Conservation (phyloP, 2,113 vertebrate species). For the Ranitomeya imitator region DNA sequence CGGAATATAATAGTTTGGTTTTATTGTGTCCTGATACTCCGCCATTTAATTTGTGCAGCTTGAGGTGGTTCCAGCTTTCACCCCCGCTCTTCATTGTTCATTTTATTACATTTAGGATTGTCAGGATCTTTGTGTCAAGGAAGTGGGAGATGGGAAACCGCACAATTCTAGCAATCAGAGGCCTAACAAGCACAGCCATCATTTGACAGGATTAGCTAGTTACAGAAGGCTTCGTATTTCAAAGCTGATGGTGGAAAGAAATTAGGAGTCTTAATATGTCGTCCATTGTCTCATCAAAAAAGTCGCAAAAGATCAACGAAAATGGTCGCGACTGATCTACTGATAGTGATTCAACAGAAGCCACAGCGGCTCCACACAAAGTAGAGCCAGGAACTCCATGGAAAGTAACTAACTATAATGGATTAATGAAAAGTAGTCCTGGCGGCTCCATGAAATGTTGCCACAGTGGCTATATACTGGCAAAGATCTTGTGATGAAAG, state of each 20-base stretch:
- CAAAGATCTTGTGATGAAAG: too few species aligned
- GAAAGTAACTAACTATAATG: not conserved
- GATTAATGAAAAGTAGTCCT: not conserved
- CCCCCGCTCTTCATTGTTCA: conserved; percentile 15
- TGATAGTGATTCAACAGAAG: not conserved
- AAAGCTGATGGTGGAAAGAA: not conserved
- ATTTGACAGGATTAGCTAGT: not conserved
- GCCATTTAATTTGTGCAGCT: conserved; percentile 10
- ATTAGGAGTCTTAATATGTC: not conserved
- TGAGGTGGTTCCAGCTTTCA: conserved; percentile 6
- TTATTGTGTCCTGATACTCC: conserved; percentile 35
- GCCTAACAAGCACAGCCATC: not conserved
- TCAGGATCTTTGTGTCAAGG: conserved; percentile 13
- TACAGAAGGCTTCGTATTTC: not conserved
- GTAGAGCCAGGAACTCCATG: not conserved
- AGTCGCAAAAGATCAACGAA: not conserved
- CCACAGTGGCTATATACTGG: not conserved
- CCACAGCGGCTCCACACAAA: not conserved
- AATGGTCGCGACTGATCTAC: too few species aligned
- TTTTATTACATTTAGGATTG: conserved; percentile 36
- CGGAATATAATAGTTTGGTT: conserved; percentile 28
- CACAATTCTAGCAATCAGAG: conserved; percentile 8
- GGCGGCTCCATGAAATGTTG: not conserved
- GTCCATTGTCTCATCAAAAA: not conserved
- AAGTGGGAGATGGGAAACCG: not conserved